Evolutionary conservation across 2,797 vertebrate genomes (phyloP).

Genomic region (Takifugu rubripes): DNA sequence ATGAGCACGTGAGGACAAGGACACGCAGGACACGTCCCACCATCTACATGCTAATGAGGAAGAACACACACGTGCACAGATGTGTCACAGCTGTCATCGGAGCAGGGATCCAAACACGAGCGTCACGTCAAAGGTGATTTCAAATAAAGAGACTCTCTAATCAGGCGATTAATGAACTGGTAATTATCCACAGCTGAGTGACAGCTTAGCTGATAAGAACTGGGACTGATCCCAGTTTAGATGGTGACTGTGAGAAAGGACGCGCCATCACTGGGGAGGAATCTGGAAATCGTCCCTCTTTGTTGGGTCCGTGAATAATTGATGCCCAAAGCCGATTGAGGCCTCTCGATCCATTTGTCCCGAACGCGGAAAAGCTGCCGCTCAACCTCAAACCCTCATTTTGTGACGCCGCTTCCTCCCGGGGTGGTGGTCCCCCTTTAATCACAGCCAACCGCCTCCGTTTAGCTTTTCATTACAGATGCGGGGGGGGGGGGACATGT

Average conservation of each 20-base stretch:
- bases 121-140: slow-evolving; percentile 16
- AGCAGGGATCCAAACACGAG: slow-evolving; percentile 6
- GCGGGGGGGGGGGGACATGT: slow-evolving; percentile 30
- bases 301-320: slow-evolving; percentile 59
- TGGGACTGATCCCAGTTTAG: slow-evolving; percentile 15
- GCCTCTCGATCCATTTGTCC: slow-evolving; percentile 60
- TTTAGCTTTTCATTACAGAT: slow-evolving; percentile 63
- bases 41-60: slow-evolving; percentile 41
- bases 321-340: slow-evolving; percentile 60
- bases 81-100: slow-evolving; percentile 21
- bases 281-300: slow-evolving; percentile 49
- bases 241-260: slow-evolving; percentile 26
- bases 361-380: slow-evolving; percentile 63
- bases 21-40: slow-evolving; percentile 30
- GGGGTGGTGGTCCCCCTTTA: slow-evolving; percentile 55
- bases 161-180: slow-evolving; percentile 28
- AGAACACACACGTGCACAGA: slow-evolving; percentile 12
- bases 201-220: slow-evolving; percentile 1
- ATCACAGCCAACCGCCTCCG: slow-evolving; percentile 51
- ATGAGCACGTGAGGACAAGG: slow-evolving; percentile 17
- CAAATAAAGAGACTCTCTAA: slow-evolving; percentile 20
- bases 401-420: slow-evolving; percentile 33
- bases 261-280: slow-evolving; percentile 21
- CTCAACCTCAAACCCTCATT: slow-evolving; percentile 60
- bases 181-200: slow-evolving; percentile 31